phyloP scores from a whole-genome alignment of 2,888 invertebrate genomes.

The Orthosia incerta region DNA sequence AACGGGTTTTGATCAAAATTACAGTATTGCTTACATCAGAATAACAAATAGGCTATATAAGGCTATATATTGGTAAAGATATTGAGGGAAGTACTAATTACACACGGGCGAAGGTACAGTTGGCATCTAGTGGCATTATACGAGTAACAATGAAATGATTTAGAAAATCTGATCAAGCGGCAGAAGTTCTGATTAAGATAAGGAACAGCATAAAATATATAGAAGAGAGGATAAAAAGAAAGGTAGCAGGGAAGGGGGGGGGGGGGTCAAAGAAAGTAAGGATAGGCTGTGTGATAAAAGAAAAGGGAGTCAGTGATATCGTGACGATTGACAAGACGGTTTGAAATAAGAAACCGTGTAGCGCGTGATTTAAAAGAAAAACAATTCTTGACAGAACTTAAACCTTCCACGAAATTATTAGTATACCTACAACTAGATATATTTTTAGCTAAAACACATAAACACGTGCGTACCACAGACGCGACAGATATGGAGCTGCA shows the following conservation, averaged over 20 bases:
- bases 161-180: background rate
- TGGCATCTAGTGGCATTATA: no score
- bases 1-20: no score
- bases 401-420: background rate
- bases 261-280: background rate
- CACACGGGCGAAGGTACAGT: no score
- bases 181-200: background rate
- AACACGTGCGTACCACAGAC: slow-evolving; percentile 23
- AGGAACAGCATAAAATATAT: background rate
- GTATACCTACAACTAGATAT: background rate
- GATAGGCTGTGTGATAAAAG: background rate
- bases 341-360: background rate
- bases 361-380: background rate
- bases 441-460: background rate
- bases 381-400: background rate
- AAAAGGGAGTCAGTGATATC: background rate
- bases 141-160: no score
- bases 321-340: background rate
- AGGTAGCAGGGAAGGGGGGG: background rate
- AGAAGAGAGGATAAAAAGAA: background rate
- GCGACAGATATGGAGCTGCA: slow-evolving; percentile 33
- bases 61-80: no score
- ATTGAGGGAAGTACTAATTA: no score
- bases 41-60: no score
- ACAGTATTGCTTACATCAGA: no score